phyloP scores from a whole-genome alignment of 2,888 invertebrate genomes.

The Stenotaenia linearis region DNA sequence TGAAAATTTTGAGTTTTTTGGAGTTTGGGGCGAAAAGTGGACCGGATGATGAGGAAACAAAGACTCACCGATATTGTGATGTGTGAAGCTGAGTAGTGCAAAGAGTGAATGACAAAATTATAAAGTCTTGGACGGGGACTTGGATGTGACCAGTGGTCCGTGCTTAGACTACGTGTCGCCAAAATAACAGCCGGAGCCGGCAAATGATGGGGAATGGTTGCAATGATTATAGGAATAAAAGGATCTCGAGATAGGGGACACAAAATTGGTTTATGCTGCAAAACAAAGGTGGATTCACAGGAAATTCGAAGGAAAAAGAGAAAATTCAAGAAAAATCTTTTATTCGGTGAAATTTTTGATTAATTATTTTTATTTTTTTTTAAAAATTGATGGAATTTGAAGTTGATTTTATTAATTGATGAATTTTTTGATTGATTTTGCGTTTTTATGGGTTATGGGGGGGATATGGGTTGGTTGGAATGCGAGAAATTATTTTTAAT shows the following conservation, averaged over 20 bases:
- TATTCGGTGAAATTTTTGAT: too few relatives aligned
- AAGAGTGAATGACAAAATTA: constrained; percentile 4
- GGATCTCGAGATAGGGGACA: not conserved
- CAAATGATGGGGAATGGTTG: not conserved
- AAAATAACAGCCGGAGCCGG: not conserved
- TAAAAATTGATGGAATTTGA: too few relatives aligned
- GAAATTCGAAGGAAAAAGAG: not conserved
- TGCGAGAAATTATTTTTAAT: not conserved
- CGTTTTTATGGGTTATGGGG: not conserved
- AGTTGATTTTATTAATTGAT: too few relatives aligned
- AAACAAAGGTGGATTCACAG: not conserved
- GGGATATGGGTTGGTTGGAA: not conserved
- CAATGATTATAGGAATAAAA: not conserved
- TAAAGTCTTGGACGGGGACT: not conserved
- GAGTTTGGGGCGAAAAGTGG: too few relatives aligned
- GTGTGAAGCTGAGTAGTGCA: not conserved
- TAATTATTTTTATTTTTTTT: too few relatives aligned
- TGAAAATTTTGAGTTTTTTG: too few relatives aligned
- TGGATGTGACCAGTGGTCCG: not conserved
- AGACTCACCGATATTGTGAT: not conserved
- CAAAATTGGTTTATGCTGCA: too few relatives aligned
- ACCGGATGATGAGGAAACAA: not conserved
- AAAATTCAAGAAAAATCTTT: too few relatives aligned
- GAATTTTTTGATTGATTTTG: not conserved
- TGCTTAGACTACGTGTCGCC: not conserved